These are phyloP conservation scores for Xiphophorus hellerii DNA, from an alignment of 2,113 vertebrate genomes.

Conservation along the genomic window DNA sequence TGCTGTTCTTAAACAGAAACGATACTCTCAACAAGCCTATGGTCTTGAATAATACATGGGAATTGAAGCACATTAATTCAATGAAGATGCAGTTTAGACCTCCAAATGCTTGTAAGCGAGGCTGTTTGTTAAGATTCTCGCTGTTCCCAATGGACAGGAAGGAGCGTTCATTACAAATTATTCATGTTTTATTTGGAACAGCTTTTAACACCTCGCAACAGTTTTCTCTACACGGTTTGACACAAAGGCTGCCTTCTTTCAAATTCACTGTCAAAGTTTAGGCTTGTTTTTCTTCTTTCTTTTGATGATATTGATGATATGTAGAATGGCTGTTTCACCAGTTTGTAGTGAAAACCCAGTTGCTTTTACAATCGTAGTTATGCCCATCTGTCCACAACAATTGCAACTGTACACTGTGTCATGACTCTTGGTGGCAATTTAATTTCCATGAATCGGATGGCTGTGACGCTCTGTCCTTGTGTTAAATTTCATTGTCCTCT, in stretches of 20 bases:
- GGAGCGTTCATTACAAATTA: constrained; percentile 7
- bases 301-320: not conserved
- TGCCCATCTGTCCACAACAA: constrained; percentile 5
- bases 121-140: not conserved
- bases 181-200: constrained; percentile 3
- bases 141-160: constrained; percentile 6
- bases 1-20: constrained; percentile 15
- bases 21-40: not conserved
- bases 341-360: not conserved
- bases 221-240: not conserved
- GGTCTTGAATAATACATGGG: constrained; percentile 20
- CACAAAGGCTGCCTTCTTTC: not conserved
- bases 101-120: not conserved
- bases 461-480: not conserved
- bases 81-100: constrained; percentile 3
- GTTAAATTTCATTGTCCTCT: constrained; percentile 13
- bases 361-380: not conserved
- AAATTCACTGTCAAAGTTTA: not conserved
- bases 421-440: not conserved
- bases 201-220: not conserved
- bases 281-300: not conserved
- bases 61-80: constrained; percentile 10
- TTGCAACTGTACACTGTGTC: not conserved
- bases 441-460: constrained; percentile 3
- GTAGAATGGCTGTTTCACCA: not conserved